Base-by-base conservation (phyloP, 2,888 invertebrate genomes). In the Chrysina gloriosa region DNA sequence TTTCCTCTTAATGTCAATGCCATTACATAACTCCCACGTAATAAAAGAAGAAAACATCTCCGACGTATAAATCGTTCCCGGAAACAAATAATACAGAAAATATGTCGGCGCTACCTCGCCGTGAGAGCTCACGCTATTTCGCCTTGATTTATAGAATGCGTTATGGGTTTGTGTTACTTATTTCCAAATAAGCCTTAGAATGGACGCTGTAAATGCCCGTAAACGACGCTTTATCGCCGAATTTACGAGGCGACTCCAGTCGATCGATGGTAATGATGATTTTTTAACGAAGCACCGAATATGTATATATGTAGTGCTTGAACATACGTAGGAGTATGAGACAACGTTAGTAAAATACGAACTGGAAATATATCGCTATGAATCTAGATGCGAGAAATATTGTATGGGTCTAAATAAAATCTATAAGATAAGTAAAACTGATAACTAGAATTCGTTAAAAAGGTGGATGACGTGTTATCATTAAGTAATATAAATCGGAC, bases 101-200 rank as follows among this genome's bases (percentile, higher is more conserved):
- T 52, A 29, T 52, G 52, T 52, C 31, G 7, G 16, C 14, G 11
- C 31, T 19, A 52, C 52, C 52, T 29, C 27, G 42, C 16, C 4
- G 42, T 14, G 16, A 42, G 7, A 25, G n/a, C 14, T 39, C 52
- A n/a, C 25, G 29, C 52, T 27, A 52, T 52, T 52, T 6, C 42
- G 19, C 16, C 27, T 21, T 52, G 52, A 52, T 52, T 52, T 52
- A 52, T 52, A 23, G 11, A 56, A 36, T 36, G 31, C 23, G 23
- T 36, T 39, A 56, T 39, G 36, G 39, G 36, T 36, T 21, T 29
- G 11, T 36, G 56, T 56, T 56, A 56, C 56, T 56, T 56, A 56
- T 56, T 56, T 56, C 56, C 39, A 56, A 56, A 56, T 56, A 36
- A n/a, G 56, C 56, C 56, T 23, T 11, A 56, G 23, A 56, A 56